Conservation (phyloP, 2,888 invertebrate species). For the Teinopalpus imperialis region DNA sequence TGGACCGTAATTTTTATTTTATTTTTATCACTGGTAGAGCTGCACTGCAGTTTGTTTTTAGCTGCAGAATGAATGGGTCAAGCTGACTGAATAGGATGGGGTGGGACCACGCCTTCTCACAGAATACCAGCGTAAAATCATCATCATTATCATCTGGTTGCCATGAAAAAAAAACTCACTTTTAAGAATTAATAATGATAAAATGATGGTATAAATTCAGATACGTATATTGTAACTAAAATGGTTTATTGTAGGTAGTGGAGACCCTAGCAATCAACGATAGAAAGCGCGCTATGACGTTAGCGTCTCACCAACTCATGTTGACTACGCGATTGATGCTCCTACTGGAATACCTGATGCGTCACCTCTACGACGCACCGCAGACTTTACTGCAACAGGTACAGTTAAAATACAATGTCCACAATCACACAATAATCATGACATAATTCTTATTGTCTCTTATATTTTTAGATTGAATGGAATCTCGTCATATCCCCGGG, state of each 20-base stretch:
- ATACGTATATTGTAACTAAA: no score
- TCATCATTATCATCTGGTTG: no score
- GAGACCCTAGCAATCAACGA: constrained; percentile 68
- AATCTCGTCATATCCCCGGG: constrained; percentile 75
- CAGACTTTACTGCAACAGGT: constrained; percentile 93
- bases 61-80: no score
- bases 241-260: constrained; percentile 58
- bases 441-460: constrained; percentile 19
- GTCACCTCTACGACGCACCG: constrained; percentile 96
- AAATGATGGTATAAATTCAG: no score
- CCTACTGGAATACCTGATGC: constrained; percentile 96
- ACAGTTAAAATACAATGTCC: no score
- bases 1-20: constrained; percentile 13
- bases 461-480: constrained; percentile 67
- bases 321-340: constrained; percentile 91
- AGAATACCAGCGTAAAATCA: no score
- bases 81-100: no score
- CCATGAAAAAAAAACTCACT: no score
- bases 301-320: constrained; percentile 86
- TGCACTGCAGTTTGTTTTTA: no score
- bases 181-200: no score
- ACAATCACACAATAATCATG: not conserved
- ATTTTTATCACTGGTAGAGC: no score
- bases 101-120: no score
- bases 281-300: constrained; percentile 57